A percentile compares a stretch with the other conserved stretches of the same genome.
These are phyloP conservation scores for Pomacea maculata DNA, from an alignment of 1,140 invertebrate species.

Conservation along the genomic window DNA sequence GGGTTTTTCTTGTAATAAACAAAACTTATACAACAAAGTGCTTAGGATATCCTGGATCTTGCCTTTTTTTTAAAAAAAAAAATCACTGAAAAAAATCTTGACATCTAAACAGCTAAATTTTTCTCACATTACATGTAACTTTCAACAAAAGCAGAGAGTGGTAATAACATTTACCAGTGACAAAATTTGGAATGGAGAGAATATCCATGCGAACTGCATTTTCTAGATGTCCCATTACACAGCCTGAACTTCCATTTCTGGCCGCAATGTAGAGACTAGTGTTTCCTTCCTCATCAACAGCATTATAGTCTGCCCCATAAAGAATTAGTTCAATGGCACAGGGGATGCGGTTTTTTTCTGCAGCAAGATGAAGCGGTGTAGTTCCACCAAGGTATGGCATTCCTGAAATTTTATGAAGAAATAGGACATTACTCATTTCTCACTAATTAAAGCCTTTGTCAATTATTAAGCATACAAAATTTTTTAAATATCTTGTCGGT, in stretches of 20 bases:
- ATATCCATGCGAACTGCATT: slow-evolving; percentile 63
- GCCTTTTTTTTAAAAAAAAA: background rate
- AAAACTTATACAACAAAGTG: background rate
- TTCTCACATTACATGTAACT: background rate
- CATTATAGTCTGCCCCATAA: slow-evolving; percentile 60
- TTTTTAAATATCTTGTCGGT: background rate
- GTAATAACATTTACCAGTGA: slow-evolving; percentile 36
- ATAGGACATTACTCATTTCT: background rate
- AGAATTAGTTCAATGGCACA: slow-evolving; percentile 57
- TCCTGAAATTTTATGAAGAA: slow-evolving; percentile 31
- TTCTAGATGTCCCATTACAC: slow-evolving; percentile 55
- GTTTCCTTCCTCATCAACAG: slow-evolving; percentile 58
- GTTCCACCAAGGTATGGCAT: slow-evolving; percentile 55
- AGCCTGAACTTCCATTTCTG: slow-evolving; percentile 44
- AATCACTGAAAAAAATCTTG: no score
- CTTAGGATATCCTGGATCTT: background rate
- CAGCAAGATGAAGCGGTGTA: slow-evolving; percentile 53
- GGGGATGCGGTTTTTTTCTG: slow-evolving; percentile 48
- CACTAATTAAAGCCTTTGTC: background rate
- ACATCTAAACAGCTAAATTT: background rate
- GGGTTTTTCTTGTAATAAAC: background rate
- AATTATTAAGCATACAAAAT: background rate
- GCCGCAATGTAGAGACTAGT: slow-evolving; percentile 62
- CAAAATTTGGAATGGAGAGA: slow-evolving; percentile 56
- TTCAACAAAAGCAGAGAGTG: background rate